Evolutionary conservation across 2,797 vertebrate species (phyloP).

Genomic region (Ciconia nigra): DNA sequence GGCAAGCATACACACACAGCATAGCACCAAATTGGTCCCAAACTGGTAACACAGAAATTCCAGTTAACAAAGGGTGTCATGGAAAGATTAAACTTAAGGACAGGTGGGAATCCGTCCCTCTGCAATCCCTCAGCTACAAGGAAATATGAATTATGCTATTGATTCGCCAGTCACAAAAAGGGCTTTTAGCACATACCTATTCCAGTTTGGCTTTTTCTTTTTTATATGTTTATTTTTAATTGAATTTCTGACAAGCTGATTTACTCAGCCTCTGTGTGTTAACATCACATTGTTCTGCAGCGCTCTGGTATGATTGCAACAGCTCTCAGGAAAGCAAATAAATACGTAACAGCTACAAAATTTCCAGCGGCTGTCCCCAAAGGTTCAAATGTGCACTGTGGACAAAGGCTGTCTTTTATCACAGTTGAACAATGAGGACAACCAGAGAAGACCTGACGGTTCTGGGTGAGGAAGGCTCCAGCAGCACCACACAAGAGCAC

Average conservation of each 20-base stretch:
- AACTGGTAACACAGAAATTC: neutral
- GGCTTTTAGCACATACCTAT: slow-evolving; percentile 6
- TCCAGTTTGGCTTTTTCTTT: neutral
- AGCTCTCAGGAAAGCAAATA: slow-evolving; percentile 21
- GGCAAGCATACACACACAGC: neutral
- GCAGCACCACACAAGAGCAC: neutral
- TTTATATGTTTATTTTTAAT: neutral
- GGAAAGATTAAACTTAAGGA: neutral
- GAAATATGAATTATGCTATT: neutral
- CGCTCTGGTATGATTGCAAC: neutral
- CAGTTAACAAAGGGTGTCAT: neutral
- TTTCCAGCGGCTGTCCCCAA: neutral
- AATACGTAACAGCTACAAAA: neutral
- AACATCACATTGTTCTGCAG: neutral
- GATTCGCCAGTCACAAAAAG: neutral
- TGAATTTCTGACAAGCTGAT: neutral
- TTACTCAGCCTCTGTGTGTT: neutral
- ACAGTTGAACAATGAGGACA: neutral
- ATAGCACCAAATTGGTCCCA: neutral
- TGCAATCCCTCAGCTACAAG: neutral
- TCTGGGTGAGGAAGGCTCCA: neutral
- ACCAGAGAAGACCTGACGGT: neutral
- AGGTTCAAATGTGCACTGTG: neutral
- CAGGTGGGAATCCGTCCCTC: neutral
- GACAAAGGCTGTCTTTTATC: neutral